Conservation (phyloP, 2,113 vertebrate species). For the rat (Rattus norvegicus) region GRCr8 NC_086024.1:38691001-38691500, state of each 20-base stretch:
- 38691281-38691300: conserved; percentile 7
- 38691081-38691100: not conserved
- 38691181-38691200: not conserved
- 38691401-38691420: not conserved
- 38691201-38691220: not conserved
- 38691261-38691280: not conserved
- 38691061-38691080: not conserved
- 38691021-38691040: not conserved
- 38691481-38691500: not conserved
- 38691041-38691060: not conserved
- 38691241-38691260: not conserved
- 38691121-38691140: not conserved
- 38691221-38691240: not conserved
- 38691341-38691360: not conserved
- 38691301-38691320: not conserved
- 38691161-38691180: not conserved
- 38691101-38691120: not conserved
- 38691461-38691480: not conserved
- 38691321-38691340: not conserved
- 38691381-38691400: not conserved
- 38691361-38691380: conserved; percentile 24
- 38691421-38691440: not conserved
- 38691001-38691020: not conserved
- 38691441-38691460: not conserved
- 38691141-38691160: not conserved